These are phyloP conservation scores for Prionace glauca DNA, from an alignment of 2,797 vertebrate species.

Conservation along the genomic window DNA sequence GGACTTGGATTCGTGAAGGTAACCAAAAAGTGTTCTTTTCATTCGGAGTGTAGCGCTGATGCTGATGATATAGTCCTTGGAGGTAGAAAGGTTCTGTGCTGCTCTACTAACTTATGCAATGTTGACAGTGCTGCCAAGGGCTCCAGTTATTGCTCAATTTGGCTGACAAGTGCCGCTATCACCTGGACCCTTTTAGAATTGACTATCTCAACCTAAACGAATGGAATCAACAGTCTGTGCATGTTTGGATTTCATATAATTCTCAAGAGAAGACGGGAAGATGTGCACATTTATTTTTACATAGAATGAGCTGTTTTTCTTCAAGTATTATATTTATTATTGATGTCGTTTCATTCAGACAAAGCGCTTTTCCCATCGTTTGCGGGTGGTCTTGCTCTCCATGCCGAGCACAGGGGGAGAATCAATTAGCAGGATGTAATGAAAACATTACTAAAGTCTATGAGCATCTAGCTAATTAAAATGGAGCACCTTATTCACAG, in stretches of 20 bases:
- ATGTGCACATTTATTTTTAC: not conserved
- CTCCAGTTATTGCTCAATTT: not conserved
- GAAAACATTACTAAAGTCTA: not conserved
- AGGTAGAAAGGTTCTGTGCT: constrained; percentile 24
- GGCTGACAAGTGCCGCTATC: not conserved
- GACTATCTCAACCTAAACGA: not conserved
- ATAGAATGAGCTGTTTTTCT: constrained; percentile 6
- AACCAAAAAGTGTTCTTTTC: constrained; percentile 2
- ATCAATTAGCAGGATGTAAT: not conserved
- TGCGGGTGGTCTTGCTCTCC: not conserved
- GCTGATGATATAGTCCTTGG: not conserved
- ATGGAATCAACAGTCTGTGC: not conserved
- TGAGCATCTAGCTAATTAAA: not conserved
- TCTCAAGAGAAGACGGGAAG: not conserved
- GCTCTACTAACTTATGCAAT: not conserved
- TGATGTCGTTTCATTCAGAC: not conserved
- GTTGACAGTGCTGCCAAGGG: too few species aligned
- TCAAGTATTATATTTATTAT: not conserved
- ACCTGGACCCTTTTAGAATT: not conserved
- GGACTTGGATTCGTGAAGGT: not conserved
- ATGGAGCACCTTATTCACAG: not conserved
- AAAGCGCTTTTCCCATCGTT: not conserved
- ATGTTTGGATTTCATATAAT: not conserved
- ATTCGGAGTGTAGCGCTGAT: not conserved
- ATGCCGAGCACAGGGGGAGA: not conserved